These are phyloP conservation scores for Phylloscopus collybita DNA, from an alignment of 2,797 vertebrate species.

Conservation along the genomic window DNA sequence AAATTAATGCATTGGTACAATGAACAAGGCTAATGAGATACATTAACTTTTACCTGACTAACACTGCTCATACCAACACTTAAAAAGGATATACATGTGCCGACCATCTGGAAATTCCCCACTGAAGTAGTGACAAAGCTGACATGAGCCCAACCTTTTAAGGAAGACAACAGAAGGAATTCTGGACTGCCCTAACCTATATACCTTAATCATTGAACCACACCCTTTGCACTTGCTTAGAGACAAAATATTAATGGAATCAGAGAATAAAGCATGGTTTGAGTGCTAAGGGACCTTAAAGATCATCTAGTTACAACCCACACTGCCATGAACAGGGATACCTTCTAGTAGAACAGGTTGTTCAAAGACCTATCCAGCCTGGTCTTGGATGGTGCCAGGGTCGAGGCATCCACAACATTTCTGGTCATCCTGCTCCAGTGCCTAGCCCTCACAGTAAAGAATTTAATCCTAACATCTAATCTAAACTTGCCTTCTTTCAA, in stretches of 20 bases:
- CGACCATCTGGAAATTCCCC: not conserved
- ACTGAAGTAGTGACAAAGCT: not conserved
- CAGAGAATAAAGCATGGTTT: not conserved
- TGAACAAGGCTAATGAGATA: not conserved
- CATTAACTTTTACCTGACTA: not conserved
- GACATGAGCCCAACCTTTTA: not conserved
- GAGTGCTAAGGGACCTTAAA: not conserved
- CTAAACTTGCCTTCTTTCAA: not conserved
- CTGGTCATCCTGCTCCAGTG: not conserved
- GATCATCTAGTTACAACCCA: not conserved
- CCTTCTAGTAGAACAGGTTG: not conserved
- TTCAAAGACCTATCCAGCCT: not conserved
- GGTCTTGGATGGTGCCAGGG: not conserved
- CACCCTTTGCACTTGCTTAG: not conserved
- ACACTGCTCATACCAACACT: not conserved
- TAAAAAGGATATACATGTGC: not conserved
- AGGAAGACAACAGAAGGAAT: not conserved
- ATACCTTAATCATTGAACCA: not conserved
- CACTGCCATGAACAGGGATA: not conserved
- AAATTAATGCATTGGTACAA: not conserved
- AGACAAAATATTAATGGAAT: not conserved
- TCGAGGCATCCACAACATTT: not conserved
- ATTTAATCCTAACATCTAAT: not conserved
- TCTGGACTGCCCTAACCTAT: not conserved
- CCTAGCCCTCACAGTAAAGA: not conserved